phyloP scores from a whole-genome alignment of 2,113 vertebrate species.

The Xiphias gladius region DNA sequence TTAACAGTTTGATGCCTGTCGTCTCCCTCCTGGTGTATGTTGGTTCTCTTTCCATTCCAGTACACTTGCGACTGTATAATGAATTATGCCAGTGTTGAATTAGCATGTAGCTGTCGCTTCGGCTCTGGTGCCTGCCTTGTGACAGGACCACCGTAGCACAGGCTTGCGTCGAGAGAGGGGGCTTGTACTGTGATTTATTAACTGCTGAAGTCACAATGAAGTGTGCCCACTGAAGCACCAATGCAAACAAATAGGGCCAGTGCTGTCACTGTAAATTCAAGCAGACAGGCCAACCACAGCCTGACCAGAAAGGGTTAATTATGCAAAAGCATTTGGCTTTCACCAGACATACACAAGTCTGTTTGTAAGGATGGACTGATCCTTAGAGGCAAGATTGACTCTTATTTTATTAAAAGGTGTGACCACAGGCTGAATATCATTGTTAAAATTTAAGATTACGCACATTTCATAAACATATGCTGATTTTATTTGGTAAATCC shows the following conservation, averaged over 20 bases:
- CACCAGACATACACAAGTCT: constrained; percentile 1
- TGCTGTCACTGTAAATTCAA: constrained; percentile 76
- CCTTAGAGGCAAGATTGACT: constrained; percentile 9
- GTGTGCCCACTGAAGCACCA: constrained; percentile 82
- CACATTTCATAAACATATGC: neutral
- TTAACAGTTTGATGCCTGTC: constrained; percentile 81
- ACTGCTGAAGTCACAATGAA: constrained; percentile 83
- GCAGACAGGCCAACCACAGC: constrained; percentile 58
- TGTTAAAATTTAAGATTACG: neutral
- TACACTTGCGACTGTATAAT: constrained; percentile 85
- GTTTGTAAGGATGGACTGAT: constrained; percentile 43
- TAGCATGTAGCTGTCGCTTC: constrained; percentile 88
- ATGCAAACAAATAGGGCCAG: constrained; percentile 80
- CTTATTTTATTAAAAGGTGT: neutral
- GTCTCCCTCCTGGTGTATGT: constrained; percentile 77
- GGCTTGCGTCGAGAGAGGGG: constrained; percentile 61
- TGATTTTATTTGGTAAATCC: neutral
- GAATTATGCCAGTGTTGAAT: constrained; percentile 87
- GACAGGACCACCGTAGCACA: constrained; percentile 85
- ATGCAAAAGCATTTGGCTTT: constrained; percentile 66
- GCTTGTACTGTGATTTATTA: constrained; percentile 85
- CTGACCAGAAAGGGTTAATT: constrained; percentile 80
- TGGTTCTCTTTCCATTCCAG: constrained; percentile 81
- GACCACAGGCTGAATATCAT: neutral
- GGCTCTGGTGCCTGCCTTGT: constrained; percentile 79